phyloP scores from a whole-genome alignment of 1,140 invertebrate genomes.

The Argopecten irradians region DNA sequence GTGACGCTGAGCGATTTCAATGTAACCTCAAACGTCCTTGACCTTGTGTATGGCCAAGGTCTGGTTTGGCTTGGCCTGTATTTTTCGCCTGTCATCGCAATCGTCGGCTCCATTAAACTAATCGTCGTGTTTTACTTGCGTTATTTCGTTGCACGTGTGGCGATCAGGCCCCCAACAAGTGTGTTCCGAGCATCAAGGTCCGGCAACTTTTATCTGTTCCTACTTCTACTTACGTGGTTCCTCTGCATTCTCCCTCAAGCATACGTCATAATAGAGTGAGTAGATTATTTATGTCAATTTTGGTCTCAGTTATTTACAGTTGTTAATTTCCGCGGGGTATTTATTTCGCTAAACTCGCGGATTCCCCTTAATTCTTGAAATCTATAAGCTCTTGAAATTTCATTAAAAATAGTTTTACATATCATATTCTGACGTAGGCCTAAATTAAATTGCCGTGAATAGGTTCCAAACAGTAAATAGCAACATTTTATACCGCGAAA shows the following conservation, averaged over 20 bases:
- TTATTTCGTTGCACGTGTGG: slow-evolving; percentile 76
- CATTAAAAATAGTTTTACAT: no score
- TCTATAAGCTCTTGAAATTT: background rate
- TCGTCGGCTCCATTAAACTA: slow-evolving; percentile 82
- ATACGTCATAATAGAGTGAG: slow-evolving; percentile 67
- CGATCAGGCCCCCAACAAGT: slow-evolving; percentile 62
- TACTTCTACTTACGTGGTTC: slow-evolving; percentile 67
- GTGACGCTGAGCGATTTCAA: slow-evolving; percentile 81
- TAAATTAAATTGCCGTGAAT: no score
- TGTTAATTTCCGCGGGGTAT: no score
- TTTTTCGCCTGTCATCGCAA: slow-evolving; percentile 82
- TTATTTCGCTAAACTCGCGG: no score
- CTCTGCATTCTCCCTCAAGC: slow-evolving; percentile 63
- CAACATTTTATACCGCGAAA: no score
- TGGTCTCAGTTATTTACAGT: background rate
- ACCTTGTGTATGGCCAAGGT: slow-evolving; percentile 86
- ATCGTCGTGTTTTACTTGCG: slow-evolving; percentile 84
- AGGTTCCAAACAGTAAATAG: no score
- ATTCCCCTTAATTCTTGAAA: background rate
- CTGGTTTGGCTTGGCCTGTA: slow-evolving; percentile 85
- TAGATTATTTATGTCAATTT: no score
- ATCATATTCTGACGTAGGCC: no score
- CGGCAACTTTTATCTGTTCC: slow-evolving; percentile 67
- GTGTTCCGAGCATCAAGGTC: slow-evolving; percentile 69
- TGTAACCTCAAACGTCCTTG: slow-evolving; percentile 83